Evolutionary conservation across 2,113 vertebrate species (phyloP), one percentile per base, ranked within the genome.

Genomic region (Salvelinus fontinalis): DNA sequence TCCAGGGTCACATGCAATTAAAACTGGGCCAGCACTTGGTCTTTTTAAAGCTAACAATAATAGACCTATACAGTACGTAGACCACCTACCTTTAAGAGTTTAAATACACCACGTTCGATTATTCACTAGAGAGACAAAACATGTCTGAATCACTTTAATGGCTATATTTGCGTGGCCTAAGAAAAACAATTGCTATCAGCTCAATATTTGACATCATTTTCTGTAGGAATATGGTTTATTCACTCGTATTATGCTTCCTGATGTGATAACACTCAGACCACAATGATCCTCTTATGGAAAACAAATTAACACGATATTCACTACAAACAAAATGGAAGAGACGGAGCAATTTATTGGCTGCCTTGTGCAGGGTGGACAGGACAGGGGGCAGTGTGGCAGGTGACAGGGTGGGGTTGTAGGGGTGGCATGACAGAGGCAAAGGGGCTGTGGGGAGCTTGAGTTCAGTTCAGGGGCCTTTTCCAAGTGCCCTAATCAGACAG

Each of bases 401-500:
- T 76, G 83, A 78, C 67, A 77, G 82, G 79, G 86, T 76, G 71
- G 83, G 83, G 79, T 54, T 62, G 20, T 54, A 44, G 9, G 44
- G 70, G 93, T 87, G 93, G 93, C 87, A 93, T 93, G 95, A 95
- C 94, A 93, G 94, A 91, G 89, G 92, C 90, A 83, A 92, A 93
- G 92, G 16, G 16, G 51, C 16, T 18, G 51, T 4, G 4, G 51
- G 93, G 95, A 94, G 95, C 92, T 93, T 95, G 93, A 90, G 91
- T 92, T 54, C 51, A 93, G 96, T 97, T 95, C 96, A 95, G 96
- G 94, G 51, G 94, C 96, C 96, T 89, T 97, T 54, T 98, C 95
- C 95, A 97, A 94, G 95, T 97, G 97, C 94, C 94, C 95, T 95
- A 96, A 97, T 97, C 96, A 97, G 95, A 94, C 95, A 91, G 94